These are phyloP conservation scores for Caenorhabditis briggsae DNA, from an alignment of 1,140 invertebrate genomes.

Conservation along the genomic window DNA sequence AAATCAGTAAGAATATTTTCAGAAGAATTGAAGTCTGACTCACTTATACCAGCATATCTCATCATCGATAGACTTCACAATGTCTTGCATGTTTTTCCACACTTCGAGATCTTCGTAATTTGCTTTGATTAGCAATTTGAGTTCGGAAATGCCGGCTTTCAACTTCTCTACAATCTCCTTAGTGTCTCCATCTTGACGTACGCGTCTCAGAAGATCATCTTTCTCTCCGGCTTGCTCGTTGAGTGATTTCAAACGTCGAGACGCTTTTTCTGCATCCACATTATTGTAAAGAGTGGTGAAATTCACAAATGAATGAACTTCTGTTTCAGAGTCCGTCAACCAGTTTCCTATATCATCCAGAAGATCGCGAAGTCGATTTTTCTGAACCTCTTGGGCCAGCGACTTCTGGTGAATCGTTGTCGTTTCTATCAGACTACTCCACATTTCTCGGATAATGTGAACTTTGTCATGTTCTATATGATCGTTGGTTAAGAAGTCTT, in stretches of 20 bases:
- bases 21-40: background rate
- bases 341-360: conserved; percentile 2
- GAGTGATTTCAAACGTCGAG: conserved; percentile 9
- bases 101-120: conserved; percentile 24
- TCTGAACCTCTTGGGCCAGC: conserved; percentile 10
- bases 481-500: conserved; percentile 27
- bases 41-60: conserved; percentile 44
- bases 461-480: conserved; percentile 2
- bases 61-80: conserved; percentile 34
- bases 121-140: background rate
- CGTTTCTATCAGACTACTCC: conserved; percentile 30
- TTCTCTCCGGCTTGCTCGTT: conserved; percentile 31
- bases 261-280: conserved; percentile 2
- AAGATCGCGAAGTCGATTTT: conserved; percentile 30
- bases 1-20: background rate
- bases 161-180: conserved; percentile 21
- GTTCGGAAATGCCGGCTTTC: background rate
- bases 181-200: background rate
- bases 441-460: conserved; percentile 13
- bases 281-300: background rate
- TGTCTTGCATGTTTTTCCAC: conserved; percentile 25
- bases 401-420: conserved; percentile 10
- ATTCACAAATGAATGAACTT: conserved; percentile 14
- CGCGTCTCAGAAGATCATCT: conserved; percentile 12
- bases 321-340: conserved; percentile 23